Conservation (phyloP, 1,140 invertebrate species). For the Diuraphis noxia region DNA sequence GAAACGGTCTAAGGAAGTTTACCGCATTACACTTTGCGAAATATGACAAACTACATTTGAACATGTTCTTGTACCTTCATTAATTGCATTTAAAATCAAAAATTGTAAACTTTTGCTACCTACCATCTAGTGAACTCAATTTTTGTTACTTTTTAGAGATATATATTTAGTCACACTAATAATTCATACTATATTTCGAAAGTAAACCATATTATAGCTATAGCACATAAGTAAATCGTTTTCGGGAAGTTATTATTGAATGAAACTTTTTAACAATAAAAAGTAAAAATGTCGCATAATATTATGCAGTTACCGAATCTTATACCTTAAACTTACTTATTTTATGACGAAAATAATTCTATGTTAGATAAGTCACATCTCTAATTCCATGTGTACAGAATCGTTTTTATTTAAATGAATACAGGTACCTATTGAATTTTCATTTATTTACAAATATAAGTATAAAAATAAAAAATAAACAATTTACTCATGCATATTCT, state of each 20-base stretch:
- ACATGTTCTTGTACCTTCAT: constrained; percentile 9
- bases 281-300: neutral
- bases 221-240: neutral
- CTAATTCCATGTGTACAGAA: neutral
- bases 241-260: neutral
- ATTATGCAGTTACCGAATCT: neutral
- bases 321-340: neutral
- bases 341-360: neutral
- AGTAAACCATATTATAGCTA: too few species aligned
- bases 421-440: neutral
- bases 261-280: neutral
- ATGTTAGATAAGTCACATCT: neutral
- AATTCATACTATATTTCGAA: neutral
- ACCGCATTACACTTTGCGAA: constrained; percentile 10
- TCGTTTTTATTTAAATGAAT: neutral
- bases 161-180: neutral
- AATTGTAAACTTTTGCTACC: neutral
- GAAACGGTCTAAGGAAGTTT: constrained; percentile 43
- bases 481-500: too few species aligned
- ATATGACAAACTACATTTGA: constrained; percentile 34
- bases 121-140: neutral
- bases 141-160: neutral
- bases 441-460: neutral
- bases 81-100: constrained; percentile 17
- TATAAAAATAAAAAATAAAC: neutral